phyloP scores from a whole-genome alignment of 1,140 invertebrate genomes.

The Calephelis virginiensis region DNA sequence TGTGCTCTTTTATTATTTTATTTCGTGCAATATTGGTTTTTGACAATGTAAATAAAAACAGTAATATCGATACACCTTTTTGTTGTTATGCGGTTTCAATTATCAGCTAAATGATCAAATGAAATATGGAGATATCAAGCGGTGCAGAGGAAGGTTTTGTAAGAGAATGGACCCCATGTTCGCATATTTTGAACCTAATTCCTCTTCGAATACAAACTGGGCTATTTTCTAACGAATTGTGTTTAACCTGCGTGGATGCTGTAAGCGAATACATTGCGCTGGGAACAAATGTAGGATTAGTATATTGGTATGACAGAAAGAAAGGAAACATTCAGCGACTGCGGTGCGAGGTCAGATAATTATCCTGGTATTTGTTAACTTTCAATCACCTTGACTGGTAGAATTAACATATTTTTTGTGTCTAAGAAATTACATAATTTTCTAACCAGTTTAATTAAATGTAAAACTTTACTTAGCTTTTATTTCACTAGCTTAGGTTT shows the following conservation, averaged over 20 bases:
- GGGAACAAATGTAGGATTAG: slow-evolving; percentile 90
- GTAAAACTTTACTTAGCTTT: too few relatives aligned
- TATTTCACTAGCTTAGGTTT: too few relatives aligned
- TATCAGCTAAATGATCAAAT: background rate
- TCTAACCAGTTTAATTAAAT: background rate
- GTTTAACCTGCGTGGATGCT: slow-evolving; percentile 91
- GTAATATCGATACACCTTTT: too few relatives aligned
- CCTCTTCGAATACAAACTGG: slow-evolving; percentile 88
- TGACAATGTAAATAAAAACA: too few relatives aligned
- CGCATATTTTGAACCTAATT: slow-evolving; percentile 87
- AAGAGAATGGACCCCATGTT: slow-evolving; percentile 90
- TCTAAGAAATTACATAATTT: background rate
- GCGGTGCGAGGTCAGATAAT: slow-evolving; percentile 84
- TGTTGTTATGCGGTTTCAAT: too few relatives aligned
- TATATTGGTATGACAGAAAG: slow-evolving; percentile 91
- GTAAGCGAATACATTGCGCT: slow-evolving; percentile 89
- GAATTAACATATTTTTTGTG: background rate
- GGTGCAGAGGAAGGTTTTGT: slow-evolving; percentile 82
- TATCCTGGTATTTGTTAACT: slow-evolving; percentile 38
- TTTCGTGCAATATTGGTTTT: too few relatives aligned
- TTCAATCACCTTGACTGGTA: slow-evolving; percentile 33
- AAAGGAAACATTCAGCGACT: slow-evolving; percentile 87
- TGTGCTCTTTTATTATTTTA: too few relatives aligned
- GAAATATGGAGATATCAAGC: slow-evolving; percentile 66
- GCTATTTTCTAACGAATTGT: slow-evolving; percentile 87